These are phyloP conservation scores for Lepas anatifera DNA, from an alignment of 2,888 invertebrate genomes.

Conservation along the genomic window DNA sequence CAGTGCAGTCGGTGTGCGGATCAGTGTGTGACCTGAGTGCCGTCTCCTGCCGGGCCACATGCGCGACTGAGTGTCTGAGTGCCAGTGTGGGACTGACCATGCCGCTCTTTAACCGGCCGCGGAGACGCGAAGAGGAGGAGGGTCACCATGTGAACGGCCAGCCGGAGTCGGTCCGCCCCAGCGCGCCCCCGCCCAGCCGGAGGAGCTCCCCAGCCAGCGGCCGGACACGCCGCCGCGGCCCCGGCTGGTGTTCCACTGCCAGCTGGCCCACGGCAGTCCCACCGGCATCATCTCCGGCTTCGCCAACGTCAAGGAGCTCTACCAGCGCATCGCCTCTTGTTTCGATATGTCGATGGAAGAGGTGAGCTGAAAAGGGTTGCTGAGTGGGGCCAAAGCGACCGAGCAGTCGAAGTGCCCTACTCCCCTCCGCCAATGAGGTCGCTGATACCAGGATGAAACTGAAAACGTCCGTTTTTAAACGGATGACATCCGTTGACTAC, in stretches of 20 bases:
- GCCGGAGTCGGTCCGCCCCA: background rate
- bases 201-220: background rate
- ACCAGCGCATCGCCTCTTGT: constrained; percentile 88
- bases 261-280: constrained; percentile 93
- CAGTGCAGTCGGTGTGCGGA: background rate
- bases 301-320: constrained; percentile 86
- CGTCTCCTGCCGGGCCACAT: background rate
- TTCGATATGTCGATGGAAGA: constrained; percentile 66
- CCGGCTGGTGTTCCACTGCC: constrained; percentile 85
- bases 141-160: background rate
- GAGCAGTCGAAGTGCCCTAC: too few species aligned
- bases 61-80: too few species aligned
- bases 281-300: constrained; percentile 90
- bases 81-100: background rate
- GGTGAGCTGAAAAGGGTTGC: too few species aligned
- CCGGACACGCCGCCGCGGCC: background rate
- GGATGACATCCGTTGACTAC: too few species aligned
- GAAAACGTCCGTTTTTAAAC: too few species aligned
- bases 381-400: too few species aligned
- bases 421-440: too few species aligned
- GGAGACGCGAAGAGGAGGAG: background rate
- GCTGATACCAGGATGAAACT: too few species aligned
- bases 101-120: background rate
- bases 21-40: background rate
- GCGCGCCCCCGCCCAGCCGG: background rate